Evolutionary conservation across 2,113 vertebrate genomes (phyloP), one percentile per base, ranked within the genome.

Genomic region (Ahaetulla prasina): DNA sequence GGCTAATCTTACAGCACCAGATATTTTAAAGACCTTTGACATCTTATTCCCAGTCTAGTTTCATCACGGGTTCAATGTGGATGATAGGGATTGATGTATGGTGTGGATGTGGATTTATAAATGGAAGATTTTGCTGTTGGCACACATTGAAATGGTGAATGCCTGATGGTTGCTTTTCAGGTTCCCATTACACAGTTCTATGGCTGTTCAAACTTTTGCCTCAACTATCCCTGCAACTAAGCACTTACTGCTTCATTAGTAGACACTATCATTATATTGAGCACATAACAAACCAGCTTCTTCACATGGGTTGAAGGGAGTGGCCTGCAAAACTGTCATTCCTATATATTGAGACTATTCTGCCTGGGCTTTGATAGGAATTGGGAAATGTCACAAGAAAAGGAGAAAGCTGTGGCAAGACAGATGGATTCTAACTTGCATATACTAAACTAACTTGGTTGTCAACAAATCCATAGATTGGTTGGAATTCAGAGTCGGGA

Each of bases 41-140:
- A 39, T 60, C 23, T 52, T 60, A 35, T 43, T 49, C 25, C 10
- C 12, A 27, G 8, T 89, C 88, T 89, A 63, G 50, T 90, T 90
- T 39, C 43, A 25, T 35, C 49, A 86, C 39, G 23, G 23, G 16
- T 85, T n/a, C 16, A 45, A 10, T 85, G 27, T 52, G 88, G 88
- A 63, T 89, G 88, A 89, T 90, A 54, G 85, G 30, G 68, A n/a
- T 60, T 89, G 88, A 92, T 89, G 88, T 85, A 92, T 92, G 92
- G 53, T 47, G 87, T 49, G 20, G 54, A 92, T 85, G 88, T 85
- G 86, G 85, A 80, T 89, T 55, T 35, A 49, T 14, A 85, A 68
- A 35, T 11, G 20, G 55, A 92, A 88, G 47, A 90, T 90, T 35
- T 23, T 63, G 8, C 80, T 90, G 55, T 12, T 49, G 80, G 10